Evolutionary conservation across 2,888 invertebrate species (phyloP), one percentile per base, ranked within the genome.

Genomic region (Caenorhabditis virilis): DNA sequence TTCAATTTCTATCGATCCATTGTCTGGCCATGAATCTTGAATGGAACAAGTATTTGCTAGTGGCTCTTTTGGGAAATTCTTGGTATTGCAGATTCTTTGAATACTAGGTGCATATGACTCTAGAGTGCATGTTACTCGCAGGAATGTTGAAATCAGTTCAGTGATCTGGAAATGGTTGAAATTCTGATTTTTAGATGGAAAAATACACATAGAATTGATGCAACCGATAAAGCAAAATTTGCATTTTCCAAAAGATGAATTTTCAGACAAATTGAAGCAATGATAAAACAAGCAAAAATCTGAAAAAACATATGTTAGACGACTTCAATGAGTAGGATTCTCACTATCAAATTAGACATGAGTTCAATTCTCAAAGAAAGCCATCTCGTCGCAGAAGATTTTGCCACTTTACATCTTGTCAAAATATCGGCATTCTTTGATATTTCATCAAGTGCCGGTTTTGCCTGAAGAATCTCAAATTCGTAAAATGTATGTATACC

Each of bases 331-430:
- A 2, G 5, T 15, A 39, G 7, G 5, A 33, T 93, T 83, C 95
- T 89, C 75, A 95, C 93, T 74, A 88, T 85, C 25, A 86, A 86
- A 86, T 95, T 95, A 66, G 95, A 95, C 57, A 97, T 90, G 89
- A 93, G 91, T 86, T 98, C 95, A 59, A 97, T 86, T 39, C 95
- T 88, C 25, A 97, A 88, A 1, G 94, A 92, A 73, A 97, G 86
- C 97, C 97, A 97, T 42, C 77, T 43, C 16, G 66, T 58, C 1
- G 74, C 59, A 6, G 77, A 69, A 22, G 68, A 50, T 18, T 70
- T 57, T 13, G 69, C 53, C 41, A 76, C 65, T 25, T 72, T 64
- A 46, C 72, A 73, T 38, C 62, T 60, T 1, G 74, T 60, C 45
- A 74, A 53, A 7, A 47, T 47, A 47, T 78, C 74, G 7, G 75